These are phyloP conservation scores for Hippasteria phrygiana DNA, from an alignment of 53 echinoderm and acorn worm genomes.

Conservation along the genomic window DNA sequence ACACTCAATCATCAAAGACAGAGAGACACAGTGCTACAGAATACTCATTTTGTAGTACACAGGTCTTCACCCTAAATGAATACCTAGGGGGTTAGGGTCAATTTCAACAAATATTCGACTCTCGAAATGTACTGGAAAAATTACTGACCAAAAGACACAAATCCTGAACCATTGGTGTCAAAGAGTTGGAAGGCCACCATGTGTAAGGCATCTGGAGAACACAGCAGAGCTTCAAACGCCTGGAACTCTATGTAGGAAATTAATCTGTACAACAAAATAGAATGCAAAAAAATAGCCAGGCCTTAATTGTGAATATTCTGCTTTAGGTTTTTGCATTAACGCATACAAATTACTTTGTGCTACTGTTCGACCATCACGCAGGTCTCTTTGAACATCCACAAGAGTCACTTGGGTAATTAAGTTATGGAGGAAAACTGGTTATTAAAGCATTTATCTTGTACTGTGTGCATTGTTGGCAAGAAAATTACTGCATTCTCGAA, in stretches of 20 bases:
- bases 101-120: too few species aligned
- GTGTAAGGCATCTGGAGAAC: slow-evolving; percentile 91
- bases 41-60: too few species aligned
- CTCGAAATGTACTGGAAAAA: too few species aligned
- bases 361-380: too few species aligned
- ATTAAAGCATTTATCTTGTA: too few species aligned
- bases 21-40: too few species aligned
- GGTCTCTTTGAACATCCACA: too few species aligned
- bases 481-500: not conserved
- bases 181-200: slow-evolving; percentile 97
- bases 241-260: slow-evolving; percentile 98
- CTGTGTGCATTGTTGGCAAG: not conserved
- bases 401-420: not conserved
- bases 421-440: not conserved
- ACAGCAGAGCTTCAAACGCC: slow-evolving; percentile 94
- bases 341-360: too few species aligned
- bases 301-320: not conserved
- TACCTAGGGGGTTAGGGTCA: too few species aligned
- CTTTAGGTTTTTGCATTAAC: too few species aligned
- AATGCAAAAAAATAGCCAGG: not conserved
- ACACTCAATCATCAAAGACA: too few species aligned
- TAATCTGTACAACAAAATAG: slow-evolving; percentile 37
- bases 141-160: slow-evolving; percentile 92
- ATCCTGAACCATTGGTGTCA: slow-evolving; percentile 96
- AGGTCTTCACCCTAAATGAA: too few species aligned